phyloP scores from a whole-genome alignment of 1,140 invertebrate genomes.

The Pemphigus obesinymphae region DNA sequence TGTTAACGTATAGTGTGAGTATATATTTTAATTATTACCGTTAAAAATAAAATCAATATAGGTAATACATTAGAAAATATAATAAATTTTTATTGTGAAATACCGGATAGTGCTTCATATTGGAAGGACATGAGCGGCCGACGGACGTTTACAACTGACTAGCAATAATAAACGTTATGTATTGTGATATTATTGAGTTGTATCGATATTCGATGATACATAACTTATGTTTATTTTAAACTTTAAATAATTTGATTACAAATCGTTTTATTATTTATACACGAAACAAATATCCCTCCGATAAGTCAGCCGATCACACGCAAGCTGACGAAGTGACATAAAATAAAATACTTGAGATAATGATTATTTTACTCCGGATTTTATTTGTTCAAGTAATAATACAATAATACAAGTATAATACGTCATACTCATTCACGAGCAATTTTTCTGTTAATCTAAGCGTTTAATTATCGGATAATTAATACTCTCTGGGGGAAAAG shows the following conservation, averaged over 20 bases:
- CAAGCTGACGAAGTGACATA: too few relatives aligned
- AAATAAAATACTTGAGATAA: not conserved
- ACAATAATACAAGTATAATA: too few relatives aligned
- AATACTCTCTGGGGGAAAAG: not conserved
- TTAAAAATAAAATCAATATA: too few relatives aligned
- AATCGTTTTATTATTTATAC: not conserved
- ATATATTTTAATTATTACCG: too few relatives aligned
- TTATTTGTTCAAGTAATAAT: not conserved
- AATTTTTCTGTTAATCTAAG: not conserved
- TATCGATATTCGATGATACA: not conserved
- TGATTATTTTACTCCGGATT: not conserved
- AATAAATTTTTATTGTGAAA: not conserved
- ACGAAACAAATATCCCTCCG: not conserved
- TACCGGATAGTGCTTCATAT: conserved; percentile 9
- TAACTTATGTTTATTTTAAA: not conserved
- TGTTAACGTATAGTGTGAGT: too few relatives aligned
- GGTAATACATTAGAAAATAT: too few relatives aligned
- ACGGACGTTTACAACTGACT: not conserved
- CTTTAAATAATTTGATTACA: not conserved
- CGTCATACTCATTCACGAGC: not conserved
- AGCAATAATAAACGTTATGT: too few relatives aligned
- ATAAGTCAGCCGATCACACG: too few relatives aligned
- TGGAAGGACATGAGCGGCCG: not conserved
- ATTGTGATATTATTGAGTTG: not conserved
- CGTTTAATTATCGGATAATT: not conserved